A percentile compares a stretch with the other conserved stretches of the same genome.
Evolutionary conservation across 2,888 invertebrate species (phyloP).

Genomic region (Acanthosoma haemorrhoidale): DNA sequence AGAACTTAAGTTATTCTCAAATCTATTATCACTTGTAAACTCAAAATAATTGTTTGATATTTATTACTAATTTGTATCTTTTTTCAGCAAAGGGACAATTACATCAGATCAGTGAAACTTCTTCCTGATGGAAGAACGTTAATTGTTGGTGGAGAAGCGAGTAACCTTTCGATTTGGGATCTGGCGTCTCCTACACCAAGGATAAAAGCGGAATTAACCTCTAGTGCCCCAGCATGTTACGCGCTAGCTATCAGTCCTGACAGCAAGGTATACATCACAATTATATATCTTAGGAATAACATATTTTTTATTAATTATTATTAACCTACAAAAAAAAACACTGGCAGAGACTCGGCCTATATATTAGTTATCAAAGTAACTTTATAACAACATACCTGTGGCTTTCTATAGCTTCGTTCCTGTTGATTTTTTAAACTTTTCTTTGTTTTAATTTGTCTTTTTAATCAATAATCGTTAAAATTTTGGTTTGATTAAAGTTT

Average conservation of each 20-base stretch:
- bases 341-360: too few relatives aligned
- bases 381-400: too few relatives aligned
- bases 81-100: slow-evolving; percentile 82
- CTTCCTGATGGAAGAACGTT: slow-evolving; percentile 87
- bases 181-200: slow-evolving; percentile 83
- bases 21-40: background rate
- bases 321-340: background rate
- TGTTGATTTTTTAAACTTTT: too few relatives aligned
- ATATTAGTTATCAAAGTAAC: background rate
- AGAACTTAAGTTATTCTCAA: background rate
- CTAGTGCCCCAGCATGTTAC: slow-evolving; percentile 92
- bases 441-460: too few relatives aligned
- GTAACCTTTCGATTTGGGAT: slow-evolving; percentile 93
- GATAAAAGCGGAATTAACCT: slow-evolving; percentile 88
- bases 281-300: background rate
- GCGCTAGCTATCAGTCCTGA: slow-evolving; percentile 95
- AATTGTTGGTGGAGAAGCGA: slow-evolving; percentile 93
- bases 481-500: too few relatives aligned
- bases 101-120: slow-evolving; percentile 90
- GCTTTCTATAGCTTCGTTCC: too few relatives aligned
- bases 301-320: background rate
- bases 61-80: slow-evolving; percentile 2
- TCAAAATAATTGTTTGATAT: background rate
- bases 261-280: slow-evolving; percentile 61
- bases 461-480: too few relatives aligned